Conservation (phyloP, 2,888 invertebrate genomes). For the Erebia ligea region DNA sequence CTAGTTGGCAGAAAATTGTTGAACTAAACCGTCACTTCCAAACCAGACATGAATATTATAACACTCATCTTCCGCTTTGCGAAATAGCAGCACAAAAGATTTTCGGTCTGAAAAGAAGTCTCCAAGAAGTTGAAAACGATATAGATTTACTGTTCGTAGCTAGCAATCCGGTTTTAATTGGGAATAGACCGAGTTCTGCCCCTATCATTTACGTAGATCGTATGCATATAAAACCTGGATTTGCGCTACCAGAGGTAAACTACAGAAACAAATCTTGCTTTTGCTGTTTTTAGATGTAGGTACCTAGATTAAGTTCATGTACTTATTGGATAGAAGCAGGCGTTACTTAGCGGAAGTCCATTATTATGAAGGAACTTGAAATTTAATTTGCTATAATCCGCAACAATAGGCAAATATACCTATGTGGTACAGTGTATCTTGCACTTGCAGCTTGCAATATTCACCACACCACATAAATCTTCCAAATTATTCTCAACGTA, state of each 20-base stretch:
- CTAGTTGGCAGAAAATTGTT: constrained; percentile 63
- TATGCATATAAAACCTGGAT: constrained; percentile 67
- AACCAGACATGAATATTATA: constrained; percentile 66
- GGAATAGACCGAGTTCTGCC: constrained; percentile 70
- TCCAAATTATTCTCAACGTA: too few species aligned
- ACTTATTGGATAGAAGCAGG: too few species aligned
- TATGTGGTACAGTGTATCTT: too few species aligned
- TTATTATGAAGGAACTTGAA: too few species aligned
- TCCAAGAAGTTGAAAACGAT: constrained; percentile 68
- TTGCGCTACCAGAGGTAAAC: constrained; percentile 59
- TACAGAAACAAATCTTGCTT: not conserved
- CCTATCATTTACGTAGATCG: constrained; percentile 67
- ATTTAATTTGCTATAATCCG: too few species aligned
- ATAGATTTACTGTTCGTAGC: constrained; percentile 73
- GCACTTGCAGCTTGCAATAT: too few species aligned
- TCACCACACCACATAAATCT: too few species aligned
- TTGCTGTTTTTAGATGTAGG: not conserved
- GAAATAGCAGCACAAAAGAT: constrained; percentile 69
- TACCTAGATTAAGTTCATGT: not conserved
- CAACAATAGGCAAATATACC: too few species aligned
- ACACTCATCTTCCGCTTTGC: constrained; percentile 62
- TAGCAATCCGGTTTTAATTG: constrained; percentile 64
- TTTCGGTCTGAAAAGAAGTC: constrained; percentile 60
- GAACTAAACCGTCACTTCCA: constrained; percentile 63
- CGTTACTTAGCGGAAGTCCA: too few species aligned